Percentiles rank a stretch among this genome's conserved stretches.
These are phyloP conservation scores for Murina feae DNA, from an alignment of 2,113 vertebrate species.

Conservation along the genomic window DNA sequence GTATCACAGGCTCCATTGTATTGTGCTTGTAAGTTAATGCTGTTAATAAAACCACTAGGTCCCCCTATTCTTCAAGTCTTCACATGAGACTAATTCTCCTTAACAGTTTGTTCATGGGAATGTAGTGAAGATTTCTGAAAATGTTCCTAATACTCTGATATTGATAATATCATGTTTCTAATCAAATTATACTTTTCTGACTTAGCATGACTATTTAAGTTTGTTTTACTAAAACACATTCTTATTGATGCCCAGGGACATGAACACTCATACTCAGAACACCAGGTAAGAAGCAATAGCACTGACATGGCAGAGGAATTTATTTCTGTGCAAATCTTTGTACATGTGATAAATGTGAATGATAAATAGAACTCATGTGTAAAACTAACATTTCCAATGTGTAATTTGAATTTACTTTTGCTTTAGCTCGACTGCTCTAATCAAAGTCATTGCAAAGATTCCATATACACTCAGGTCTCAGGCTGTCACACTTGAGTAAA, in stretches of 20 bases:
- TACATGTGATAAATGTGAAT: neutral
- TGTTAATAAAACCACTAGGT: neutral
- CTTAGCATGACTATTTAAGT: constrained; percentile 49
- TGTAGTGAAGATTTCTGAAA: neutral
- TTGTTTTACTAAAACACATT: constrained; percentile 58
- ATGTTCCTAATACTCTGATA: neutral
- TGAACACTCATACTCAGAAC: neutral
- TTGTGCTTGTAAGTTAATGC: constrained; percentile 5
- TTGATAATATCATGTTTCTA: neutral
- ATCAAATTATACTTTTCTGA: constrained; percentile 61
- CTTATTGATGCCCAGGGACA: neutral
- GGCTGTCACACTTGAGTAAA: constrained; percentile 5
- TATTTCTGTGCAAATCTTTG: neutral
- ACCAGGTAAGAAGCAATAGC: constrained; percentile 27
- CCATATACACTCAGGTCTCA: neutral
- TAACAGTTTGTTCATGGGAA: constrained; percentile 23
- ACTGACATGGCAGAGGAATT: neutral
- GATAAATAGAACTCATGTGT: neutral
- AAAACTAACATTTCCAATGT: neutral
- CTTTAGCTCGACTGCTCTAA: neutral
- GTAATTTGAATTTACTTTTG: neutral
- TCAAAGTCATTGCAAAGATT: neutral
- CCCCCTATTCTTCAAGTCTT: neutral
- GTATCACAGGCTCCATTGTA: neutral
- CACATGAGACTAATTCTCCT: constrained; percentile 25